Evolutionary conservation across 2,888 invertebrate species (phyloP).

Genomic region (Pardosa pseudoannulata): DNA sequence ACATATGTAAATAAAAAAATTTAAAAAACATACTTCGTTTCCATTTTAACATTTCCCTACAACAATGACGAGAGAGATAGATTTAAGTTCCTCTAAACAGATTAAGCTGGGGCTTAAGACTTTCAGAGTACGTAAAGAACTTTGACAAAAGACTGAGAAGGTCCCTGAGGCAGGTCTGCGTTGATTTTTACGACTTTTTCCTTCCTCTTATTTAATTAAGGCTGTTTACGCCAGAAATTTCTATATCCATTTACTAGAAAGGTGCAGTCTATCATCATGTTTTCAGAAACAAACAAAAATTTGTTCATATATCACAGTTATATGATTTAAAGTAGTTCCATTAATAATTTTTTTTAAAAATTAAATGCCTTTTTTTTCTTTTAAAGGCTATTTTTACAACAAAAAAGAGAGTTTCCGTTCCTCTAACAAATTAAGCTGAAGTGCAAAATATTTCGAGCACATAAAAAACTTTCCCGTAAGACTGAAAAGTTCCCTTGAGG

Average conservation of each 20-base stretch:
- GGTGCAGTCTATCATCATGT: neutral
- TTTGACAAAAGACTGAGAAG: too few species aligned
- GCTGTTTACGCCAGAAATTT: neutral
- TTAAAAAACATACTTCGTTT: too few species aligned
- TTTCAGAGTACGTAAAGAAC: neutral
- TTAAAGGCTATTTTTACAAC: too few species aligned
- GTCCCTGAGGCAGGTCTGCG: neutral
- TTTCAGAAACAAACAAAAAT: neutral
- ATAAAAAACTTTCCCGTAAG: neutral
- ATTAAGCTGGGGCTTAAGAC: neutral
- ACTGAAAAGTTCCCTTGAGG: too few species aligned
- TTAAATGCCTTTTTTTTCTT: neutral
- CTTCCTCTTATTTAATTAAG: neutral
- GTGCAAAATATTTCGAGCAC: too few species aligned
- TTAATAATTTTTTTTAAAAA: too few species aligned
- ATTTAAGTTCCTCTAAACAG: neutral
- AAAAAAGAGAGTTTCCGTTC: too few species aligned
- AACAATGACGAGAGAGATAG: neutral
- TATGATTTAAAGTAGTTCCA: too few species aligned
- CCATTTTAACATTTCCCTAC: too few species aligned
- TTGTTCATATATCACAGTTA: too few species aligned
- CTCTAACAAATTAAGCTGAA: too few species aligned
- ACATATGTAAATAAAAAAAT: too few species aligned
- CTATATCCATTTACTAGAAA: neutral
- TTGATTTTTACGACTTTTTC: neutral